These are phyloP conservation scores for Danionella cerebrum DNA, from an alignment of 2,113 vertebrate species.

Conservation along the genomic window DNA sequence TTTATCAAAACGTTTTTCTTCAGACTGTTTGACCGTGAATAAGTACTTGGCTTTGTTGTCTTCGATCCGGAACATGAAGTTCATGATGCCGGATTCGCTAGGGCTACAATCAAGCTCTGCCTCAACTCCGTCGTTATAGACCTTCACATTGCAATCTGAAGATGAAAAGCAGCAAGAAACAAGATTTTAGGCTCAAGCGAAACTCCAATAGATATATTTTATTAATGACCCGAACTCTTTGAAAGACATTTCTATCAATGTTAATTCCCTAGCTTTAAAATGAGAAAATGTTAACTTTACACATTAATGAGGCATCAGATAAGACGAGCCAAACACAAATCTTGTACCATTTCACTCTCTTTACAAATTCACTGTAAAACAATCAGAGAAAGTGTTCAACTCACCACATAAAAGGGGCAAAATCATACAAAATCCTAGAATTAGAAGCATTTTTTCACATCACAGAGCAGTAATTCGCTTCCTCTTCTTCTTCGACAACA, in stretches of 20 bases:
- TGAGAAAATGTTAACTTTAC: neutral
- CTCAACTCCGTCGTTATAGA: rapidly evolving
- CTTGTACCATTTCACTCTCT: too few species aligned
- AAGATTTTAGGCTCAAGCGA: too few species aligned
- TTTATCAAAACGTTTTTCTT: rapidly evolving
- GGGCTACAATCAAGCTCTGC: neutral
- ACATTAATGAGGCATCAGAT: neutral
- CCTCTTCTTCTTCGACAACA: neutral
- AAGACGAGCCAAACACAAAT: too few species aligned
- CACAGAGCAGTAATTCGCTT: conserved; percentile 23
- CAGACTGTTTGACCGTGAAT: neutral
- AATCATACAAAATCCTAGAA: conserved; percentile 8
- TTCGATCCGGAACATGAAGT: conserved; percentile 16
- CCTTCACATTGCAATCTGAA: neutral
- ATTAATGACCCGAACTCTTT: too few species aligned
- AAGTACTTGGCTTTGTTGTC: neutral
- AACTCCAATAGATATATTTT: too few species aligned
- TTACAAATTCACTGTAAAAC: neutral
- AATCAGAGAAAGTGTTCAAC: neutral
- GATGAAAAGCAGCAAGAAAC: neutral
- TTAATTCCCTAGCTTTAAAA: too few species aligned
- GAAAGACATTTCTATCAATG: too few species aligned
- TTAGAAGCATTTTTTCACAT: conserved; percentile 26
- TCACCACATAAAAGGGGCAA: conserved; percentile 27
- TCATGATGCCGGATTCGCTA: rapidly evolving